phyloP scores from a whole-genome alignment of 1,140 invertebrate genomes.

The Drosophila grimshawi region DNA sequence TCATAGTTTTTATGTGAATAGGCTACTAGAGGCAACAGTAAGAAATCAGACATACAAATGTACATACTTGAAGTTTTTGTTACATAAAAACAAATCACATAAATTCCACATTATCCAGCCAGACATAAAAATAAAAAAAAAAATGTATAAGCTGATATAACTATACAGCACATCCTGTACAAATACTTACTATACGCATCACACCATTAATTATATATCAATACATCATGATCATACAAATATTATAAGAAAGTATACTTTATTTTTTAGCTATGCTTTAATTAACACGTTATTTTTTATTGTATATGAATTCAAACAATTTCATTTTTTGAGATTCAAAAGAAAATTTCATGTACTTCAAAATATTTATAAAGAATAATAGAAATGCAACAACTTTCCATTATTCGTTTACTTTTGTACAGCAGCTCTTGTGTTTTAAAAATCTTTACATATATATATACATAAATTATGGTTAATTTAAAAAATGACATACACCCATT shows the following conservation, averaged over 20 bases:
- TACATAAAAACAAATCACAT: no score
- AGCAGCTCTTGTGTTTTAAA: not conserved
- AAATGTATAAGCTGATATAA: no score
- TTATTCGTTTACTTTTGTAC: not conserved
- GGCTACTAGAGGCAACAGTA: no score
- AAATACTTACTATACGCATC: no score
- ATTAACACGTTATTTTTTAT: not conserved
- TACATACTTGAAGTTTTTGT: no score
- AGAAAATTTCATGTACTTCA: slow-evolving; percentile 18
- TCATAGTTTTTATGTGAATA: no score
- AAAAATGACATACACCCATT: not conserved
- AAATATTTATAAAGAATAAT: slow-evolving; percentile 16
- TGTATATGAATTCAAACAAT: slow-evolving; percentile 32
- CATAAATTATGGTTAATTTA: not conserved
- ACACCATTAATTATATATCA: no score
- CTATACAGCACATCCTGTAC: no score
- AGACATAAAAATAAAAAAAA: no score
- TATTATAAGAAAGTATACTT: not conserved
- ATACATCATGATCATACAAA: no score
- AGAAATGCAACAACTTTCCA: slow-evolving; percentile 22
- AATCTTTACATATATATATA: not conserved
- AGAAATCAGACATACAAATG: no score
- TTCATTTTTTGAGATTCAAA: slow-evolving; percentile 27
- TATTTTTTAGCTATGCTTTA: not conserved
- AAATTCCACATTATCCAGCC: no score